A percentile compares a stretch with the other conserved stretches of the same genome.
Conservation (phyloP, 1,140 invertebrate species). For the Charaxes varanes region DNA sequence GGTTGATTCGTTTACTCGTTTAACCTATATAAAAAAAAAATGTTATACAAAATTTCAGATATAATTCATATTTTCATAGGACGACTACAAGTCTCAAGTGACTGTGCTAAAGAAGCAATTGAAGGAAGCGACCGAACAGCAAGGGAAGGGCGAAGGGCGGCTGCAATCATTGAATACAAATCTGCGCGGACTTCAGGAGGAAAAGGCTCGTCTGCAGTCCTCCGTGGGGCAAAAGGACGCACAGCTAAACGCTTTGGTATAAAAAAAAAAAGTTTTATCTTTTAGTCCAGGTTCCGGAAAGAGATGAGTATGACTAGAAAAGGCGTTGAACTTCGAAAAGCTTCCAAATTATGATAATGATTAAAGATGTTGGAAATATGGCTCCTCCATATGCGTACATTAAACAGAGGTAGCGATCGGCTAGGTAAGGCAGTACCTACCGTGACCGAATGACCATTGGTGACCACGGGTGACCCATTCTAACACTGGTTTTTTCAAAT, state of each 20-base stretch:
- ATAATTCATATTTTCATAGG: constrained; percentile 68
- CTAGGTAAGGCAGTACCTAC: no score
- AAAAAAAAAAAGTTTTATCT: no score
- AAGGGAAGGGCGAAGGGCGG: constrained; percentile 81
- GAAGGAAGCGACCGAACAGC: constrained; percentile 80
- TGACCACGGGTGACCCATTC: no score
- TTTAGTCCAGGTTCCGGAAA: no score
- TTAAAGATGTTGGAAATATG: no score
- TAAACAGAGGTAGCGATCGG: no score
- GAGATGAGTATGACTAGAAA: no score
- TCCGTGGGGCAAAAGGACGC: constrained; percentile 83
- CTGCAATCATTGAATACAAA: constrained; percentile 77
- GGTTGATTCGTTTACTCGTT: no score
- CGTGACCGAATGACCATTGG: no score
- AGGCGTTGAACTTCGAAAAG: no score
- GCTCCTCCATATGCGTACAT: no score
- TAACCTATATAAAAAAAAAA: no score
- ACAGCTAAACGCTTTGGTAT: constrained; percentile 78
- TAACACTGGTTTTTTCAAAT: not conserved
- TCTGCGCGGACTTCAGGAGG: constrained; percentile 82
- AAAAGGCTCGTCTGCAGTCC: constrained; percentile 82
- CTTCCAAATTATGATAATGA: not conserved
- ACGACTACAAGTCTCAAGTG: constrained; percentile 85
- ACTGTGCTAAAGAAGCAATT: constrained; percentile 81
- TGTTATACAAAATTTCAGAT: not conserved